Evolutionary conservation across 2,888 invertebrate genomes (phyloP), one percentile per base, ranked within the genome.

Genomic region (Nephrocerus scutellatus): DNA sequence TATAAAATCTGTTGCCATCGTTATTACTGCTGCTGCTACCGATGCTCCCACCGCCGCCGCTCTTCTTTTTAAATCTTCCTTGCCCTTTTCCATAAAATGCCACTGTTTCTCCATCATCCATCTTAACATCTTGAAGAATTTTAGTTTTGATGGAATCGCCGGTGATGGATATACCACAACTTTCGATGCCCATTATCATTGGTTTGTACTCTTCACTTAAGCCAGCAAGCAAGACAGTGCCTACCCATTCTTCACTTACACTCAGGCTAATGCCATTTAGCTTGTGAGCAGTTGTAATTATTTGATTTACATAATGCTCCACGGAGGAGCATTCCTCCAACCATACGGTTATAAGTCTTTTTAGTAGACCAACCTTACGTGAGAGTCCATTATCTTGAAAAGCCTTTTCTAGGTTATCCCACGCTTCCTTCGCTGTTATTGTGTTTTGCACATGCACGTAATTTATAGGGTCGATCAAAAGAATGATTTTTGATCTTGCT

Each of bases 341-440:
- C n/a, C 38, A 33, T 8, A 32, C 42, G 15, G 34, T 40, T 2
- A 52, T 46, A 26, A 59, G 35, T 3, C 31, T 46, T 23, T 49
- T 43, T 15, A 60, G 34, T 18, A 60, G 39, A 21, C 50, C 47
- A 19, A 61, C 54, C 40, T 46, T 53, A 23, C 60, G 37, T 3
- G 55, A 53, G 5, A 57, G 41, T 16, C 56, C 59, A n/a, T 22
- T 29, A 34, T 62, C 59, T 28, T 59, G 48, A 40, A 57, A 60
- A 1, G 50, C 45, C 7, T 22, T 37, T 36, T 44, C 22, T 6
- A 56, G 38, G 13, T 44, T 54, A 3, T 53, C 41, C 57, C 58
- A 61, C 9, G 42, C 47, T 21, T 53, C 51, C 39, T 53, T 54
- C 5, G 55, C 51, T 4, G 46, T 47, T 5, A 26, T 36, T 9